phyloP scores from a whole-genome alignment of 2,888 invertebrate genomes.

The Glyphotaelius pellucidus region DNA sequence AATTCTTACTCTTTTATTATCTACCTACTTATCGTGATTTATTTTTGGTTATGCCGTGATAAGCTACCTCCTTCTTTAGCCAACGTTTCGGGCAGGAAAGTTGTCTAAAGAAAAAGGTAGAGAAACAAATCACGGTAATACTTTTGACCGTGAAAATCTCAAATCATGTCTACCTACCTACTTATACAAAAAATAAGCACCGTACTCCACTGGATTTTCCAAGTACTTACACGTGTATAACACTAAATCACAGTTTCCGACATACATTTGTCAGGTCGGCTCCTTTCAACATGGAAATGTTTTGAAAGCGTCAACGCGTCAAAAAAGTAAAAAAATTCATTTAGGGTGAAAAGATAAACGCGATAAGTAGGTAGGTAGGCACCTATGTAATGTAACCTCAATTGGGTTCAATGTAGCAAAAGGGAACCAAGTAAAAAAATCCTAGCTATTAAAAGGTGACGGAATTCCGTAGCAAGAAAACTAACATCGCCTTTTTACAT shows the following conservation, averaged over 20 bases:
- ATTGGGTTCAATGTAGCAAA: background rate
- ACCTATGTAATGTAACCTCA: background rate
- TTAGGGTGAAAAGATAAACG: background rate
- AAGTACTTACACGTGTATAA: background rate
- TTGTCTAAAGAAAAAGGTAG: no score
- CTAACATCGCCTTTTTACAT: no score
- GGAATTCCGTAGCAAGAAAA: no score
- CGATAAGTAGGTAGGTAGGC: background rate
- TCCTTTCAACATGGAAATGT: background rate
- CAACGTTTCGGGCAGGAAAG: no score
- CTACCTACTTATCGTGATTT: no score
- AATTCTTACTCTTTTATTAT: no score
- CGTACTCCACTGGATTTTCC: background rate
- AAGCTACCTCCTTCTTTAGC: no score
- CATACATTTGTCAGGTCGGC: constrained; percentile 47
- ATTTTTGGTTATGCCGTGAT: no score
- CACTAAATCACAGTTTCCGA: constrained; percentile 46
- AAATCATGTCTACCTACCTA: no score
- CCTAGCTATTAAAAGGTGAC: no score
- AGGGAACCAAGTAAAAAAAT: background rate
- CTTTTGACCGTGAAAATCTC: no score
- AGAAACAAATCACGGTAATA: no score
- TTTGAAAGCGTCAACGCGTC: background rate
- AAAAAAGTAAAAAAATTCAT: background rate
- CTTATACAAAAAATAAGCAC: background rate